Base-by-base conservation (phyloP, 92 coral and sea anemone species). In the Meandrina meandrites region DNA sequence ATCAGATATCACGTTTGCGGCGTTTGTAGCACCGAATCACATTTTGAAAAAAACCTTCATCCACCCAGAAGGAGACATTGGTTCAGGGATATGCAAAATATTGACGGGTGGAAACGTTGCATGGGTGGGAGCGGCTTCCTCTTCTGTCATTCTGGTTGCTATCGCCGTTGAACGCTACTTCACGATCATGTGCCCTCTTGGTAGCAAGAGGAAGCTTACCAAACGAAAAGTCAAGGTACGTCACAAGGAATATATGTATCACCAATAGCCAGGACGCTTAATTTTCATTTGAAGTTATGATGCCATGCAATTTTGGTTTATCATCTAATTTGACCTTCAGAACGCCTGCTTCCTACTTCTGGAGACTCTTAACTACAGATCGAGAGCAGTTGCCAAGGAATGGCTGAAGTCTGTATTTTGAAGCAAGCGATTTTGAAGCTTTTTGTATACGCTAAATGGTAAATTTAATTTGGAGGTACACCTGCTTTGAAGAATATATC, bases 51-150 rank as follows among this genome's bases (percentile, higher is more conserved):
- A 54, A 54, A 76, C 79, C 27, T 76, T 76, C 79, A 76, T 34
- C 30, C 79, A 76, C 79, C 79, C 79, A 76, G 79, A 76, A 42
- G 79, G 79, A 35, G 32, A 11, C 56, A 22, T 54, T 0, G 79
- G 79, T n/a, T 42, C 36, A 53, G 27, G 9, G 31, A 18, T 76
- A 8, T 76, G 79, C 79, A 45, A 24, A 76, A 8, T 76, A 32
- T 19, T 76, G 32, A 76, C 79, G 16, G 57, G 19, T 0, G 79
- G 79, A 47, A 76, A 76, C 53, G n/a, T 76, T 53, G 79, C 79
- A 14, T 76, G 62, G 79, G 60, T 76, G 27, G 79, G 79, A 42
- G 79, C 57, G 57, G 51, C 79, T 22, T 31, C 79, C 79, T 76
- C 79, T 60, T 42, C 51, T 42, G 79, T 76, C 51, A 76, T 60